phyloP scores from a whole-genome alignment of 2,113 vertebrate species.

The Puffinus mauretanicus region DNA sequence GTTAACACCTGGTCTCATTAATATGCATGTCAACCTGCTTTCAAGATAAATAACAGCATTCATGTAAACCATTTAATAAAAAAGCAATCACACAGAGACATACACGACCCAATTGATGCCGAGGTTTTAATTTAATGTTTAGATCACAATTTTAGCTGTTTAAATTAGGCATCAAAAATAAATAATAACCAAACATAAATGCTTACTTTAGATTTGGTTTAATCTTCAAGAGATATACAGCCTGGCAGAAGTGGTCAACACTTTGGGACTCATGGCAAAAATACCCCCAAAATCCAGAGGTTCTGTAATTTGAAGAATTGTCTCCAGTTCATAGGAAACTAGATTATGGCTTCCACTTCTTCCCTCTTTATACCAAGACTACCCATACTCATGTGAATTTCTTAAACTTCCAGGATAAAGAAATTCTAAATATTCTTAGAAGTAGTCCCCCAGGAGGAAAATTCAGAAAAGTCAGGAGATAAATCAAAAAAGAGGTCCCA shows the following conservation, averaged over 20 bases:
- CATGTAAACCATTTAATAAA: conserved; percentile 77
- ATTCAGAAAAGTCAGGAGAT: neutral
- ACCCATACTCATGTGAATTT: neutral
- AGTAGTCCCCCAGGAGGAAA: neutral
- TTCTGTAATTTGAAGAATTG: neutral
- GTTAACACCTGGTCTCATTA: conserved; percentile 80
- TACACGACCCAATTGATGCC: conserved; percentile 66
- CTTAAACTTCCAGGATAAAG: neutral
- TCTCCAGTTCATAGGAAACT: neutral
- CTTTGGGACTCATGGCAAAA: neutral
- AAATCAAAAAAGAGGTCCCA: neutral
- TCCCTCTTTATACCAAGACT: neutral
- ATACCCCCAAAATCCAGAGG: neutral
- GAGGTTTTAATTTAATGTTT: conserved; percentile 78
- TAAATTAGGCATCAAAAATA: conserved; percentile 57
- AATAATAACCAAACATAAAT: conserved; percentile 30
- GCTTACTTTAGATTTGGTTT: conserved; percentile 34
- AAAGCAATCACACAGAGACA: conserved; percentile 73
- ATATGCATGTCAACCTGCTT: conserved; percentile 79
- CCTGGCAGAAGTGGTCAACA: neutral
- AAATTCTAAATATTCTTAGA: neutral
- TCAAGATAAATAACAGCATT: conserved; percentile 76
- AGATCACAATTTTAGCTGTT: conserved; percentile 63
- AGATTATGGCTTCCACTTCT: neutral
- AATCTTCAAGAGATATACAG: conserved; percentile 19